phyloP scores from a whole-genome alignment of 2,113 vertebrate genomes.

The Gambusia affinis region DNA sequence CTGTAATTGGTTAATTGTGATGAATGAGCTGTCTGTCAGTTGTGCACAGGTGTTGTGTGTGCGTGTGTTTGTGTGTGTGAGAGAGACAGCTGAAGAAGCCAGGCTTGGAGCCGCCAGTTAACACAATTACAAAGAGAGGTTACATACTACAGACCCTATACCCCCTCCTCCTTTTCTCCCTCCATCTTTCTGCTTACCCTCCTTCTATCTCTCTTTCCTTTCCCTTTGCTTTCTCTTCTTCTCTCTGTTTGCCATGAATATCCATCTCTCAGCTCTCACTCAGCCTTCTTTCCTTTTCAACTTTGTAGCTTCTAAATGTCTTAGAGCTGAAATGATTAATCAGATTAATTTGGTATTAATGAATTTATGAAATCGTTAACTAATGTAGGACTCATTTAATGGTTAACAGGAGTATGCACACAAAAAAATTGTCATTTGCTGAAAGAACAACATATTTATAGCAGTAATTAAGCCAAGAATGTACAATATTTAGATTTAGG shows the following conservation, averaged over 20 bases:
- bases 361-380: no score
- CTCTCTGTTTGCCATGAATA: constrained; percentile 15
- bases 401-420: no score
- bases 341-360: no score
- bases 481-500: no score
- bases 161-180: constrained; percentile 37
- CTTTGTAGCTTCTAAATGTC: constrained; percentile 20
- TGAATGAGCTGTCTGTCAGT: constrained; percentile 84
- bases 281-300: constrained; percentile 26
- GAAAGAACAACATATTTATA: no score
- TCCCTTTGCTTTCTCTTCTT: constrained; percentile 6
- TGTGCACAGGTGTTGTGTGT: constrained; percentile 81
- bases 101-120: constrained; percentile 79
- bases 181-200: constrained; percentile 16
- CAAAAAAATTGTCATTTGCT: no score
- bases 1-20: constrained; percentile 88
- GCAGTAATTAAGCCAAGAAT: no score
- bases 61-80: constrained; percentile 17
- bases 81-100: constrained; percentile 78
- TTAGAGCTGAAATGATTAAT: neutral
- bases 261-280: constrained; percentile 49
- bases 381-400: no score
- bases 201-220: constrained; percentile 22
- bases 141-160: constrained; percentile 68
- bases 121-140: constrained; percentile 83